Base-by-base conservation (phyloP, 2,113 vertebrate genomes). In the Podiceps cristatus region DNA sequence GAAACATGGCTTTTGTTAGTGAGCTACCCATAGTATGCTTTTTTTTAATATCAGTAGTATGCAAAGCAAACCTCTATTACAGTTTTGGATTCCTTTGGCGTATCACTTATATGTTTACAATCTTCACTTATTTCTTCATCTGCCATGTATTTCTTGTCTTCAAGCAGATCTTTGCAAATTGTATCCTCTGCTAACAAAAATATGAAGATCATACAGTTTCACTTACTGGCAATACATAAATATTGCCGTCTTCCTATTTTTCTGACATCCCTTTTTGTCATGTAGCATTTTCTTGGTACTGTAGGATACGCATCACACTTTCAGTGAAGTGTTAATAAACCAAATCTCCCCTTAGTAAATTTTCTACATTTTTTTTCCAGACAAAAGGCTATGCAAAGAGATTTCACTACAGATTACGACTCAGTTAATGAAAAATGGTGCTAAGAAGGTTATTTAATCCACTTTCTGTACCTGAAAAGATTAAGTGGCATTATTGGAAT, bases 101-200 rank as follows among this genome's bases (percentile, higher is more conserved):
- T 19, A 35, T 49, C 45, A 28, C 52, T 80, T 80, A 7, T 9
- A 44, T 6, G 29, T 86, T 89, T 80, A 47, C 45, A 40, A 27
- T 78, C 75, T 83, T 55, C 72, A 31, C 76, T 90, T 59, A n/a
- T 42, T 92, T 93, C n/a, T 73, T 53, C 25, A 75, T 33, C n/a
- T 86, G 47, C 35, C 47, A 52, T 50, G 2, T 80, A 90, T 58
- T 94, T 88, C 60, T 31, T 55, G 18, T 78, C 62, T 83, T 90
- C 47, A 86, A 55, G 47, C 28, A 94, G 24, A 55, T 88, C 80
- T 85, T 90, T 89, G 28, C 56, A 90, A 86, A 80, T 80, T 44
- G 74, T 69, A 37, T 25, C n/a, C 20, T 93, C 64, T 86, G 75
- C 62, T 94, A 93, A 91, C n/a, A 91, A 69, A 95, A 83, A 85